Conservation (phyloP, 23 tunicate species). For the Corella eumyota region DNA sequence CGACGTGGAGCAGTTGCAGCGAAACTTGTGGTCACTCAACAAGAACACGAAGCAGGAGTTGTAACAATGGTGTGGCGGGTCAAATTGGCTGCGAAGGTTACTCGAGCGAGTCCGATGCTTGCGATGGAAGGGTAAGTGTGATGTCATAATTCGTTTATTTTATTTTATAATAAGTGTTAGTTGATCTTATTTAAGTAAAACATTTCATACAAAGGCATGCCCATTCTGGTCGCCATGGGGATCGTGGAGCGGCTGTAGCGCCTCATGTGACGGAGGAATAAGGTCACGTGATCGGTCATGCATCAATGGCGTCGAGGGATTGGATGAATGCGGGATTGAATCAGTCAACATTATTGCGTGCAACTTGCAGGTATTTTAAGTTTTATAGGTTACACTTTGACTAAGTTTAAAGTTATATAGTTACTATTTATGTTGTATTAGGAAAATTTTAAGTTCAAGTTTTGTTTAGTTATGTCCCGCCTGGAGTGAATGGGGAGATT, state of each 20-base stretch:
- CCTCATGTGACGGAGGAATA: constrained; percentile 29
- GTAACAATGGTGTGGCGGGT: constrained; percentile 62
- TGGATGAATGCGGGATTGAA: constrained; percentile 3
- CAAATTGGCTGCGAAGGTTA: constrained; percentile 37
- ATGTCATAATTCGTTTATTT: not conserved
- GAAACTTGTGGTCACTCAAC: constrained; percentile 50
- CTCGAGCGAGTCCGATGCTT: constrained; percentile 15
- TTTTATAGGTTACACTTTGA: too few species aligned
- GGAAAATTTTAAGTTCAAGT: too few species aligned
- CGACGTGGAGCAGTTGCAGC: constrained; percentile 24
- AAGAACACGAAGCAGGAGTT: constrained; percentile 10
- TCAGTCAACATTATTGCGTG: constrained; percentile 7
- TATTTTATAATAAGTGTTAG: not conserved
- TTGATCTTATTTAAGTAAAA: too few species aligned
- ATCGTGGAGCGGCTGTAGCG: constrained; percentile 40
- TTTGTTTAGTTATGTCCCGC: constrained; percentile 24
- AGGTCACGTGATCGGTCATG: constrained; percentile 12
- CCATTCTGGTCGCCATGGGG: constrained; percentile 53
- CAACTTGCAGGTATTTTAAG: constrained; percentile 21
- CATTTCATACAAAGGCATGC: constrained; percentile 16
- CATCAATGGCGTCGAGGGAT: constrained; percentile 13
- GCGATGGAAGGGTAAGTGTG: constrained; percentile 20
- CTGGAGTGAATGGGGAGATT: constrained; percentile 48
- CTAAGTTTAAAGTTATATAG: too few species aligned
- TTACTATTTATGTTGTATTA: too few species aligned